phyloP scores from a whole-genome alignment of 2,797 vertebrate species.

The Sebastes elongatus region DNA sequence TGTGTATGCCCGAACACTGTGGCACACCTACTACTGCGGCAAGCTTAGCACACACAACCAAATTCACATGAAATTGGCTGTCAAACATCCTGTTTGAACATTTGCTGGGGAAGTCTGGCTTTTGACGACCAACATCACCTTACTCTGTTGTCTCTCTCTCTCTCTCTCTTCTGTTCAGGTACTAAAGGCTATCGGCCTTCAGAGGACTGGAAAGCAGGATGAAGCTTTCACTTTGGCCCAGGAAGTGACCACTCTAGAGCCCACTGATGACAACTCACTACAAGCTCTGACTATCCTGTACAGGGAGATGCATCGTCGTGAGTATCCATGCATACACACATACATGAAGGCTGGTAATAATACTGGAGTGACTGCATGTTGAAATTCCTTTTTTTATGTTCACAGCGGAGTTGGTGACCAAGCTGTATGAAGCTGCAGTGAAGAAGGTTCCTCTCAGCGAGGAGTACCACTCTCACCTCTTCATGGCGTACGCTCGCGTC shows the following conservation, averaged over 20 bases:
- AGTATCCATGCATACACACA: constrained; percentile 30
- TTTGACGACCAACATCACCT: background rate
- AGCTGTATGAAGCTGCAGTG: constrained; percentile 96
- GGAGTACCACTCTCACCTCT: constrained; percentile 98
- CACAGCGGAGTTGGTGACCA: constrained; percentile 96
- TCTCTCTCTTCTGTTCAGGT: constrained; percentile 78
- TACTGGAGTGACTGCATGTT: background rate
- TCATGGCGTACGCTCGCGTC: constrained; percentile 98
- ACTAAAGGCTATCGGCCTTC: constrained; percentile 96
- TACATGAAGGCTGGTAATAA: background rate
- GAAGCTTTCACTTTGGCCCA: constrained; percentile 95
- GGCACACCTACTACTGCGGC: background rate
- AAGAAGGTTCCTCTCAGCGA: constrained; percentile 97
- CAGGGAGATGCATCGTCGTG: constrained; percentile 94
- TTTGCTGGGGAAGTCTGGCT: background rate
- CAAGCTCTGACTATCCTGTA: constrained; percentile 98
- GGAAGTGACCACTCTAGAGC: constrained; percentile 94
- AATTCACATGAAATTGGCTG: background rate
- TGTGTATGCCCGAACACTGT: too few species aligned
- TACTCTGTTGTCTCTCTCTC: background rate
- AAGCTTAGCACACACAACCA: background rate
- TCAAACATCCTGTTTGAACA: background rate
- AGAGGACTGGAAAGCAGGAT: constrained; percentile 96
- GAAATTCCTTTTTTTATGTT: background rate
- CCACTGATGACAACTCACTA: constrained; percentile 97